A percentile compares a stretch with the other conserved stretches of the same genome.
Evolutionary conservation across 1,140 invertebrate genomes (phyloP).

Genomic region (Scaptomyza pallida): DNA sequence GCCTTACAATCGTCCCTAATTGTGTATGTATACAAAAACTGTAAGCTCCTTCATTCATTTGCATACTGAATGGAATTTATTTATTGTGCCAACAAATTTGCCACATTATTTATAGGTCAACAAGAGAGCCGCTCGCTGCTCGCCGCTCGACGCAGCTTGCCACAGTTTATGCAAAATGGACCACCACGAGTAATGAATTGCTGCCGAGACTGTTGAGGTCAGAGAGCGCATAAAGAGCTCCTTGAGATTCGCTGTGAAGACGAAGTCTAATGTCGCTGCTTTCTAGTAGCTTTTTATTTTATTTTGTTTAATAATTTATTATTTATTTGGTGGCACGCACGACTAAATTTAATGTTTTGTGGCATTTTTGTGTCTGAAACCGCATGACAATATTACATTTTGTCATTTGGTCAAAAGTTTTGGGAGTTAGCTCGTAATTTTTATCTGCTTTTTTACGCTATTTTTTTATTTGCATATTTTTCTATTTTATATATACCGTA

Average conservation of each 20-base stretch:
- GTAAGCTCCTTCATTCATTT: constrained; percentile 50
- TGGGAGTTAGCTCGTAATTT: constrained; percentile 59
- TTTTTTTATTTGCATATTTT: constrained; percentile 39
- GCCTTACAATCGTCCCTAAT: constrained; percentile 29
- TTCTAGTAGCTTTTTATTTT: constrained; percentile 47
- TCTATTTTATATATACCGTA: constrained; percentile 1
- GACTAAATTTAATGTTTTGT: constrained; percentile 49
- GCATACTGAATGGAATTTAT: constrained; percentile 67
- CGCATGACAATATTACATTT: constrained; percentile 47
- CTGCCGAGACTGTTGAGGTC: constrained; percentile 4
- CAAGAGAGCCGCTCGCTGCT: constrained; percentile 9
- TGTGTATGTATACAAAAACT: constrained; percentile 16
- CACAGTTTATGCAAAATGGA: constrained; percentile 55
- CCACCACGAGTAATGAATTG: constrained; percentile 43
- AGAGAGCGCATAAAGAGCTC: neutral
- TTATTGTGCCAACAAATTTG: constrained; percentile 67
- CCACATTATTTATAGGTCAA: constrained; percentile 74
- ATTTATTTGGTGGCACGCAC: constrained; percentile 64
- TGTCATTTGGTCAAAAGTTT: constrained; percentile 56
- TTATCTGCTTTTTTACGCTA: constrained; percentile 44
- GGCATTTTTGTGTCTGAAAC: constrained; percentile 48
- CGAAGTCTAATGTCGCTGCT: constrained; percentile 23
- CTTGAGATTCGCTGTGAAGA: neutral
- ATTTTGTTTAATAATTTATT: constrained; percentile 30
- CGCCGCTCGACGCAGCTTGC: constrained; percentile 1